A percentile compares a stretch with the other conserved stretches of the same genome.
phyloP scores from a whole-genome alignment of 1,140 invertebrate genomes.

The Chelonus insularis region DNA sequence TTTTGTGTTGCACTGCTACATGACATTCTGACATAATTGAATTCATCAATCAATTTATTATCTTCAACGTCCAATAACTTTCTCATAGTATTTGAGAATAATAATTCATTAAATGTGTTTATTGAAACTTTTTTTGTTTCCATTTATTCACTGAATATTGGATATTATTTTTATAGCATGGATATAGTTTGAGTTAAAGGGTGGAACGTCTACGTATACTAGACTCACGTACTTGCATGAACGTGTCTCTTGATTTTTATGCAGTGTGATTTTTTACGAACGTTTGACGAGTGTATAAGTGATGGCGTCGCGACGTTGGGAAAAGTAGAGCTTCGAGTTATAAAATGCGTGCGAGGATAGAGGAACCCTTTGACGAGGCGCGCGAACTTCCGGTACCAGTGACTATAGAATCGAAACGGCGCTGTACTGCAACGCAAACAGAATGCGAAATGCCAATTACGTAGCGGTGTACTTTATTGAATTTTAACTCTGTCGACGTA shows the following conservation, averaged over 20 bases:
- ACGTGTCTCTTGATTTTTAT: neutral
- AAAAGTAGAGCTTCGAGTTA: neutral
- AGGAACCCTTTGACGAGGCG: neutral
- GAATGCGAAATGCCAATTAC: slow-evolving; percentile 22
- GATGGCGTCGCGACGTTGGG: neutral
- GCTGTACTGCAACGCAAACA: neutral
- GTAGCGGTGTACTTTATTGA: slow-evolving; percentile 11
- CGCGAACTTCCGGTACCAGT: neutral
- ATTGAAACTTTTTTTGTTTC: too few species aligned
- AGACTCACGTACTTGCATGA: neutral
- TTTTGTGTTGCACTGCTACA: too few species aligned
- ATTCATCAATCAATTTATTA: too few species aligned
- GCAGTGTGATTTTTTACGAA: neutral
- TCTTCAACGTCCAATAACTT: too few species aligned
- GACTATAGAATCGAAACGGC: slow-evolving; percentile 2
- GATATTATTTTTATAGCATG: too few species aligned
- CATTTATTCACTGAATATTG: too few species aligned
- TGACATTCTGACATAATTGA: too few species aligned
- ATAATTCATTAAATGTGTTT: too few species aligned
- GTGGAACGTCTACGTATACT: neutral
- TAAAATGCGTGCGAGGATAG: neutral
- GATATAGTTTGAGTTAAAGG: neutral
- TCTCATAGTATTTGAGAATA: too few species aligned
- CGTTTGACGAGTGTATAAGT: neutral
- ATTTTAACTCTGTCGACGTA: slow-evolving; percentile 14